Evolutionary conservation across 35 echinoderm and acorn worm genomes (phyloP).

Genomic region (Diadema setosum): DNA sequence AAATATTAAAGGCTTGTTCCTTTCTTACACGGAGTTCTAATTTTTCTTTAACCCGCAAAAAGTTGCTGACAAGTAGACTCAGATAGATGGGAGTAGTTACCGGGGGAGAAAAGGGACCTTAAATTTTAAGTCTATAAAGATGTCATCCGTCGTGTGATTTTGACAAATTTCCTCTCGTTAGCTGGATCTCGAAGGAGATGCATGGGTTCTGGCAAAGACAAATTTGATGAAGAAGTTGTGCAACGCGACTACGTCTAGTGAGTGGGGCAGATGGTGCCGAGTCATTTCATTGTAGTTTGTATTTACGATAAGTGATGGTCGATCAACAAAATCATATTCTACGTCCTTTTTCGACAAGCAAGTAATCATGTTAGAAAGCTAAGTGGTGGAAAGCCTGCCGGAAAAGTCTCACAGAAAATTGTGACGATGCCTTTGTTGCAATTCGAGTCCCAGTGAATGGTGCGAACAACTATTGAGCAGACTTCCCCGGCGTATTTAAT

Average conservation of each 20-base stretch:
- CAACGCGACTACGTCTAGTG: neutral
- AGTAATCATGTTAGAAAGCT: neutral
- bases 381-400: neutral
- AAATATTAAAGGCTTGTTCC: neutral
- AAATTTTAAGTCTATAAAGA: neutral
- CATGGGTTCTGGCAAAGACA: neutral
- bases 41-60: neutral
- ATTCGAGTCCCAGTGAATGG: neutral
- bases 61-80: no score
- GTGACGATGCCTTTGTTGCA: neutral
- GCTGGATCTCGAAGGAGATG: neutral
- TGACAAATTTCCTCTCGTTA: slow-evolving; percentile 18
- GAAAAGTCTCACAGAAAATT: neutral
- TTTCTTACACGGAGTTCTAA: neutral
- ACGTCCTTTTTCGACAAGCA: neutral
- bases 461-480: neutral
- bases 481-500: neutral
- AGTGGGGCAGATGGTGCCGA: neutral
- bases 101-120: no score
- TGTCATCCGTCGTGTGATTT: neutral
- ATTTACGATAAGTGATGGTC: neutral
- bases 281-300: slow-evolving; percentile 19
- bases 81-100: no score
- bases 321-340: neutral
- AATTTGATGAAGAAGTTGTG: neutral